Conservation (phyloP, 2,888 invertebrate genomes). For the Oscheius sp. region DNA sequence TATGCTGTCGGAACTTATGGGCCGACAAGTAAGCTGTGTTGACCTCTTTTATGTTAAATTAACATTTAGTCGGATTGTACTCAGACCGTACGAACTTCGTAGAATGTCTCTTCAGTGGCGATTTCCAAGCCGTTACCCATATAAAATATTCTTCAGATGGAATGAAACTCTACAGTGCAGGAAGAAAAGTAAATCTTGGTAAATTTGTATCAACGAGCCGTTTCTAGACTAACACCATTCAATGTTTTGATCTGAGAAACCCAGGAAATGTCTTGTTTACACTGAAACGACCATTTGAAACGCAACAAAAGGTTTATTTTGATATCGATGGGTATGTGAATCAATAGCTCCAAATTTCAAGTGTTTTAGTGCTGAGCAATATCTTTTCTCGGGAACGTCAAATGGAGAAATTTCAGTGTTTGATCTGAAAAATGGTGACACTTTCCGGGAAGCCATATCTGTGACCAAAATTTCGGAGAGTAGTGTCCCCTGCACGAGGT, state of each 20-base stretch:
- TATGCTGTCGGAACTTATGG: conserved; percentile 41
- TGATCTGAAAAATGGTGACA: conserved; percentile 20
- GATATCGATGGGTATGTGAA: conserved; percentile 23
- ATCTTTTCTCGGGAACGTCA: conserved; percentile 34
- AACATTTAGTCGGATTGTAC: conserved; percentile 33
- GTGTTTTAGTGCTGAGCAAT: no score
- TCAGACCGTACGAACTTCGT: conserved; percentile 37
- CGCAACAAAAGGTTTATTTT: conserved; percentile 34
- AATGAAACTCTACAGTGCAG: conserved; percentile 41
- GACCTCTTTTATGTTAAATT: not conserved
- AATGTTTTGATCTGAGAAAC: conserved; percentile 36
- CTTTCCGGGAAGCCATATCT: not conserved
- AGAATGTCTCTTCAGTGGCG: conserved; percentile 37
- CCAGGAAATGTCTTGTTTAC: conserved; percentile 30
- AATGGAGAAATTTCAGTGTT: conserved; percentile 33
- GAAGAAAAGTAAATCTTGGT: conserved; percentile 33
- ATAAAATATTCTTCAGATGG: conserved; percentile 44
- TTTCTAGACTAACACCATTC: conserved; percentile 21
- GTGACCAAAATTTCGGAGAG: conserved; percentile 6
- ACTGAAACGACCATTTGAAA: conserved; percentile 25
- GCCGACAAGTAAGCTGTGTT: conserved; percentile 25
- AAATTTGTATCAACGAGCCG: not conserved
- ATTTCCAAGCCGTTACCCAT: conserved; percentile 32
- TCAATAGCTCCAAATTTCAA: no score
- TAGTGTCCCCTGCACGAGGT: conserved; percentile 36